Evolutionary conservation across 2,113 vertebrate species (phyloP), one percentile per base, ranked within the genome.

Genomic region (Mesitornis unicolor): DNA sequence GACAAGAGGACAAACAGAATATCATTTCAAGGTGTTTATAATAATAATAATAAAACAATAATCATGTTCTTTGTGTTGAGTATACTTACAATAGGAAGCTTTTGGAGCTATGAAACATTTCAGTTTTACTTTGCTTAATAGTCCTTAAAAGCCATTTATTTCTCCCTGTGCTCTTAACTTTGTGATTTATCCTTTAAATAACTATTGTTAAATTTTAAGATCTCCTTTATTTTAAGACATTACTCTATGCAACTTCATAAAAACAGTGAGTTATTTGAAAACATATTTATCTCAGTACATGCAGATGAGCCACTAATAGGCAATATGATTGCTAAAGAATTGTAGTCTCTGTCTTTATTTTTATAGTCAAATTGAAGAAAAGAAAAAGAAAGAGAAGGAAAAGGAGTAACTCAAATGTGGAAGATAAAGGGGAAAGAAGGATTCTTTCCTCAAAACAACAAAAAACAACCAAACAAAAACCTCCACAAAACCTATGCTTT

Each of bases 181-280:
- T n/a, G 21, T 65, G 40, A 85, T 53, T 91, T 73, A 67, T 45
- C 83, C 28, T 73, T 89, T 53, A 60, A 93, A 90, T 73, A 85
- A 53, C 47, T 54, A 10, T 50, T 85, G 26, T 11, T 75, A 75
- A 45, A 17, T 60, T 57, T 68, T 47, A 83, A 75, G 6, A 7
- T 73, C 6, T 57, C 29, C 13, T 75, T 47, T 71, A 83, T 79
- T 90, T 87, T 69, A 69, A 96, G 50, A 48, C 13, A 29, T 78
- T 43, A 19, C 8, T 74, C 3, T 25, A 5, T 60, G 4, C 16
- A 85, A 33, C 35, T 68, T 84, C 10, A 59, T 71, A 68, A 77
- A 36, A 2, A 0, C 6, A 33, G 6, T 47, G 31, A 71, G 14
- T 78, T 78, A 31, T 20, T n/a, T 87, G 45, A 70, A 87, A 87